These are phyloP conservation scores for Bubo blakistoni DNA, from an alignment of 2,113 vertebrate species.

Conservation along the genomic window DNA sequence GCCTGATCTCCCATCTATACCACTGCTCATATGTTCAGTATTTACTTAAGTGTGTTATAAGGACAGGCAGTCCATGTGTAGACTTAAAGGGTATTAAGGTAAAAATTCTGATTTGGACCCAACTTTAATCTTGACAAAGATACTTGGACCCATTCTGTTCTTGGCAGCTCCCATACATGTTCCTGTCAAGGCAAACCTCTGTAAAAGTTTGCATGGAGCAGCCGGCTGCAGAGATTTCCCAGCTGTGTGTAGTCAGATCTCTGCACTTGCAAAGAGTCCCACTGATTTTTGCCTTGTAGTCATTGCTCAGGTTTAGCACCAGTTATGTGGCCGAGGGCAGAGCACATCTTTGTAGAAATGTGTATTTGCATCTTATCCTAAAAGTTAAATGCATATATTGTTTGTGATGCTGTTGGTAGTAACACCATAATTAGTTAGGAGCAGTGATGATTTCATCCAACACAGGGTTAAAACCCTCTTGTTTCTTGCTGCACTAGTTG, in stretches of 20 bases:
- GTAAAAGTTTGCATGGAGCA: neutral
- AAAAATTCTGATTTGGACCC: neutral
- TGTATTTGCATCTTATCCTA: neutral
- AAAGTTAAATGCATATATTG: neutral
- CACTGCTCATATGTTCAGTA: neutral
- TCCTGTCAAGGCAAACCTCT: neutral
- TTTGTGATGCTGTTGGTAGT: neutral
- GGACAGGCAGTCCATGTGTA: neutral
- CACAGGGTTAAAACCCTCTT: rapidly evolving
- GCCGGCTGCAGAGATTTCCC: neutral
- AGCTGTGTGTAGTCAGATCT: neutral
- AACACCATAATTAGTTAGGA: neutral
- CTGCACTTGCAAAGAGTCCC: neutral
- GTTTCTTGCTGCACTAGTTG: neutral
- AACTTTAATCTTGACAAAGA: neutral
- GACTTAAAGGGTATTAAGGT: neutral
- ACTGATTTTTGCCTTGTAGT: neutral
- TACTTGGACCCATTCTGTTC: neutral
- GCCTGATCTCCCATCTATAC: too few relatives aligned
- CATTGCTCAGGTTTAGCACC: neutral
- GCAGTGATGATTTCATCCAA: neutral
- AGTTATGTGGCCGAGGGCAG: neutral
- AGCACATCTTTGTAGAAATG: neutral
- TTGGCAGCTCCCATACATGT: neutral
- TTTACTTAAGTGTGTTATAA: neutral